These are phyloP conservation scores for Nasonia oneida DNA, from an alignment of 2,888 invertebrate genomes.

Conservation along the genomic window DNA sequence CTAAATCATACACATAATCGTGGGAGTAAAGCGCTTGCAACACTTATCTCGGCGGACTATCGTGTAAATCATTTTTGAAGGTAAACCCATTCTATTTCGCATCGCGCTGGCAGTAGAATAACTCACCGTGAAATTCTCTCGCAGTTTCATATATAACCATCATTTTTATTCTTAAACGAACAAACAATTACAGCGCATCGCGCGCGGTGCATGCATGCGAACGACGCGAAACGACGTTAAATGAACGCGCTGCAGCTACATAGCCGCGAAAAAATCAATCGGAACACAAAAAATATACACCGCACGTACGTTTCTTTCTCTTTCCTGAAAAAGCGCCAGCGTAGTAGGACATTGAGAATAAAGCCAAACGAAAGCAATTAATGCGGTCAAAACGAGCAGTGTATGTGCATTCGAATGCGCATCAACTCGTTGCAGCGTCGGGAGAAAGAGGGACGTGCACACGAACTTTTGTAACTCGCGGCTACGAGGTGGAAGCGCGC, in stretches of 20 bases:
- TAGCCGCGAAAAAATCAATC: conserved; percentile 29
- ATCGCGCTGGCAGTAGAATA: neutral
- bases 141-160: neutral
- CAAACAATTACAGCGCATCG: neutral
- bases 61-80: neutral
- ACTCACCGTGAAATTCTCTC: neutral
- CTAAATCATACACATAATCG: neutral
- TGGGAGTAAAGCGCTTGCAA: conserved; percentile 13
- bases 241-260: neutral
- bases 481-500: neutral
- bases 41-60: neutral
- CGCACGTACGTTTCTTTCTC: neutral
- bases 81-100: neutral
- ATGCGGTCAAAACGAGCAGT: neutral
- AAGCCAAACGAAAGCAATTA: conserved; percentile 37
- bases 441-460: neutral
- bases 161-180: neutral
- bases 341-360: neutral
- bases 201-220: neutral
- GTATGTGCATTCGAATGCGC: neutral
- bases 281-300: neutral
- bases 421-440: neutral
- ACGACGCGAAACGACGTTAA: neutral
- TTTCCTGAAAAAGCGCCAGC: neutral
- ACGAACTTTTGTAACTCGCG: neutral